Percentiles rank a stretch among this genome's conserved stretches.
Conservation (phyloP, 2,888 invertebrate species). For the Agrilus biguttatus region DNA sequence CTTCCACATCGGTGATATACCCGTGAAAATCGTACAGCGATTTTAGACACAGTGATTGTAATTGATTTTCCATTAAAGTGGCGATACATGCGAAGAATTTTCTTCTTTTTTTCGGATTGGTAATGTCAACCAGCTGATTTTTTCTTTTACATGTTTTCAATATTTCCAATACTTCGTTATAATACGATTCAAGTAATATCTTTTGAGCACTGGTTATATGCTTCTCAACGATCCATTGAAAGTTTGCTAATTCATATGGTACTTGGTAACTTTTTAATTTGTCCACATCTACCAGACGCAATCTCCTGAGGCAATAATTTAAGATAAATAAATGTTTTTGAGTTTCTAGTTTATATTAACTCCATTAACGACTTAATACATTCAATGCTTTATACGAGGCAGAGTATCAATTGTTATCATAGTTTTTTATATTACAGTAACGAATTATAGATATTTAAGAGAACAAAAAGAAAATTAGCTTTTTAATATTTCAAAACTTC, state of each 20-base stretch:
- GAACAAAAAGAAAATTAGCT: no score
- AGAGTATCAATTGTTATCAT: no score
- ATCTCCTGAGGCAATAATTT: slow-evolving; percentile 32
- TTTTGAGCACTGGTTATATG: slow-evolving; percentile 55
- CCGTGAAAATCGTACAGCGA: slow-evolving; percentile 66
- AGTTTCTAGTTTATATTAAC: not conserved
- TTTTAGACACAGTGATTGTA: slow-evolving; percentile 66
- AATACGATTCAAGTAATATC: slow-evolving; percentile 50
- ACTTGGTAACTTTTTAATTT: slow-evolving; percentile 42
- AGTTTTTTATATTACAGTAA: no score
- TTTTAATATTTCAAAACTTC: no score
- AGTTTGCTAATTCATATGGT: slow-evolving; percentile 53
- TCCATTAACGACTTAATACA: not conserved
- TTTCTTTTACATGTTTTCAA: slow-evolving; percentile 53
- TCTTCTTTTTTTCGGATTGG: slow-evolving; percentile 48
- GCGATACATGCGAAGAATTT: slow-evolving; percentile 76
- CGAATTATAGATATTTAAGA: no score
- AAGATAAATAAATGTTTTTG: not conserved
- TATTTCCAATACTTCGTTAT: slow-evolving; percentile 45
- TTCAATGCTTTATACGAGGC: not conserved
- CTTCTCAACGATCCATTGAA: slow-evolving; percentile 37
- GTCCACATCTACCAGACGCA: slow-evolving; percentile 45
- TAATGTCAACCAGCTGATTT: slow-evolving; percentile 50
- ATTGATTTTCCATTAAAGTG: slow-evolving; percentile 75
- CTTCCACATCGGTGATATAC: slow-evolving; percentile 63